phyloP scores from a whole-genome alignment of 2,113 vertebrate genomes.

The Neomonachus schauinslandi region DNA sequence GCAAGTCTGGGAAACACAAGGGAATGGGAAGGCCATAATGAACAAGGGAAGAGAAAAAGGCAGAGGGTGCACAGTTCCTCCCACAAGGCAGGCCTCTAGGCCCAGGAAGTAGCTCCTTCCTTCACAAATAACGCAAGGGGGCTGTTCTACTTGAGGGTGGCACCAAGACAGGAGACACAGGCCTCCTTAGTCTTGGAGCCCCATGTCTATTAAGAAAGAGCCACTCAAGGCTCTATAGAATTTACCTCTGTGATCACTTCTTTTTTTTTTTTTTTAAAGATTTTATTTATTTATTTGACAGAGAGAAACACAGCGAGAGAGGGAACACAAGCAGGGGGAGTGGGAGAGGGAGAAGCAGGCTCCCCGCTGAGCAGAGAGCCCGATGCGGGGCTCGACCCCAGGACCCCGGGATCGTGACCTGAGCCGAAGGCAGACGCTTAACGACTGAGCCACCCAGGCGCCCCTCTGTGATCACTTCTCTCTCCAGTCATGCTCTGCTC shows the following conservation, averaged over 20 bases:
- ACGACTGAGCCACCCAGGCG: too few species aligned
- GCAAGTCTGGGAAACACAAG: slow-evolving; percentile 12
- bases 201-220: not conserved
- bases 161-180: not conserved
- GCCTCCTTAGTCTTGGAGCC: not conserved
- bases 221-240: not conserved
- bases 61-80: not conserved
- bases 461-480: not conserved
- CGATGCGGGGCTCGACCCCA: too few species aligned
- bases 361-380: too few species aligned
- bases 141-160: not conserved
- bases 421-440: too few species aligned
- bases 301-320: too few species aligned
- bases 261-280: not conserved
- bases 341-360: too few species aligned
- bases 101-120: not conserved
- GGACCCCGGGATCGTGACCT: too few species aligned
- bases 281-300: too few species aligned
- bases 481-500: not conserved
- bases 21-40: not conserved
- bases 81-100: not conserved
- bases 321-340: too few species aligned
- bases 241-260: not conserved
- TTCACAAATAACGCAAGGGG: not conserved
- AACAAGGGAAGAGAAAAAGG: not conserved